phyloP scores from a whole-genome alignment of 2,113 vertebrate species.

The Callithrix jacchus region DNA sequence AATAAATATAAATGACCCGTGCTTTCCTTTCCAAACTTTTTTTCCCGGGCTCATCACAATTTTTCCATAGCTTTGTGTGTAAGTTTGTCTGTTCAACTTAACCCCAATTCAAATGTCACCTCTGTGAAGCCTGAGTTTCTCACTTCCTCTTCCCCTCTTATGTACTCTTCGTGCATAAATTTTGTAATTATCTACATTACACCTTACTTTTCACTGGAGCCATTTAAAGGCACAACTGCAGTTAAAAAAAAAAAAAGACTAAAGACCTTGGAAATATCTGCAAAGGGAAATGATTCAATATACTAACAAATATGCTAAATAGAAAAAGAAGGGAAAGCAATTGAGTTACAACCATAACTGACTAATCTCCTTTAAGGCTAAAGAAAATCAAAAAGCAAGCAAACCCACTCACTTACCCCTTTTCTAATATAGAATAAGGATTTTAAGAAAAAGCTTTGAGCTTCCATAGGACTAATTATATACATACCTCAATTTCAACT shows the following conservation, averaged over 20 bases:
- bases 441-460: neutral
- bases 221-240: conserved; percentile 27
- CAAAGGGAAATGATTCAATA: conserved; percentile 29
- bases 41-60: conserved; percentile 11
- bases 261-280: neutral
- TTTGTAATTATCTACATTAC: conserved; percentile 25
- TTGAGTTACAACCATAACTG: neutral
- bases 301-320: neutral
- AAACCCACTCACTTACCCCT: neutral
- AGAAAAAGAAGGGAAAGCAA: conserved; percentile 48
- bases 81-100: conserved; percentile 21
- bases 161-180: neutral
- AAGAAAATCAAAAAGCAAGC: neutral
- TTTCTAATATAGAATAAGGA: neutral
- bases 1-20: neutral
- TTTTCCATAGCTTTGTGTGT: conserved; percentile 11
- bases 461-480: neutral
- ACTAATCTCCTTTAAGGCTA: neutral
- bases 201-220: neutral
- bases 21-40: conserved; percentile 46
- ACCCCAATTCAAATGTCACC: conserved; percentile 12
- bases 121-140: neutral
- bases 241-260: neutral
- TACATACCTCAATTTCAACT: neutral
- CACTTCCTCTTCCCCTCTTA: neutral